These are phyloP conservation scores for Anguilla megastoma DNA, from an alignment of 2,797 vertebrate species.

Conservation along the genomic window DNA sequence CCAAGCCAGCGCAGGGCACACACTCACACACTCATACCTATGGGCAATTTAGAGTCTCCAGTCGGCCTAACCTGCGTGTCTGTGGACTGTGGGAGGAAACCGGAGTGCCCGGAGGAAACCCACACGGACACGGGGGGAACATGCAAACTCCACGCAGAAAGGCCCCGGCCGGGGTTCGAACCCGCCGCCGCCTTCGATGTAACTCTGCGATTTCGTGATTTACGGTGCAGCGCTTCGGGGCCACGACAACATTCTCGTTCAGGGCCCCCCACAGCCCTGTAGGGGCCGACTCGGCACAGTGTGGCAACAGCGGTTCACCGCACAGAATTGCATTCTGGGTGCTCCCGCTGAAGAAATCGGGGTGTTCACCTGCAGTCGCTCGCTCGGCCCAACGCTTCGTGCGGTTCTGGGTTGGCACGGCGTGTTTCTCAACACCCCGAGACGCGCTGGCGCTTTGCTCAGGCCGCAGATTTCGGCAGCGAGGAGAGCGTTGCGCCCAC, in stretches of 20 bases:
- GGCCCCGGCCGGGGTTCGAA: too few species aligned
- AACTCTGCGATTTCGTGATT: too few species aligned
- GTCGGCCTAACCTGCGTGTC: too few species aligned
- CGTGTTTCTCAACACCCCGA: background rate
- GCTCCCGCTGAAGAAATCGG: constrained; percentile 14
- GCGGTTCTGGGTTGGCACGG: background rate
- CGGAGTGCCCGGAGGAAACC: too few species aligned
- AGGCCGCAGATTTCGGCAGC: background rate
- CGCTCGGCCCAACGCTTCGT: background rate
- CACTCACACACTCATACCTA: too few species aligned
- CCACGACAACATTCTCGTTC: background rate
- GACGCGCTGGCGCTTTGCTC: background rate
- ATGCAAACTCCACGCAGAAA: too few species aligned
- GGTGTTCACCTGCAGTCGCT: background rate
- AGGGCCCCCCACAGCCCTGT: background rate
- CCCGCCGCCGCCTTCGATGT: too few species aligned
- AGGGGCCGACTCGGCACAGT: background rate
- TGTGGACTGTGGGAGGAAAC: too few species aligned
- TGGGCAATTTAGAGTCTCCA: too few species aligned
- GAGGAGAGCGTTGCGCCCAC: background rate
- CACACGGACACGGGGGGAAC: too few species aligned
- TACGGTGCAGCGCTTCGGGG: background rate
- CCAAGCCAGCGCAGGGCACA: too few species aligned
- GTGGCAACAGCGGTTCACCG: background rate
- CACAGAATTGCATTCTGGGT: background rate